Evolutionary conservation across 2,113 vertebrate genomes (phyloP).

Genomic region (Macquaria ambigua): DNA sequence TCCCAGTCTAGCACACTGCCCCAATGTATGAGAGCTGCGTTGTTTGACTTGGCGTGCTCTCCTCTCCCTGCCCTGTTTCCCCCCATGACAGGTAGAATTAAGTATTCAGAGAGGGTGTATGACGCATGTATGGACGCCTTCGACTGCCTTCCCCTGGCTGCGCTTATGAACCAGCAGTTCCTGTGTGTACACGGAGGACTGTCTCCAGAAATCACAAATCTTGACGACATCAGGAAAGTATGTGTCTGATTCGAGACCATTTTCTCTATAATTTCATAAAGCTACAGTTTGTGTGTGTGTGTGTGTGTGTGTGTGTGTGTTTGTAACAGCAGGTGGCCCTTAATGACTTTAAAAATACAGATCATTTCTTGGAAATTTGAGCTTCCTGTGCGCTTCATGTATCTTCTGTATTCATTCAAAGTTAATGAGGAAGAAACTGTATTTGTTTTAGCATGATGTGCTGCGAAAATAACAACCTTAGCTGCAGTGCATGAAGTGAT

Average conservation of each 20-base stretch:
- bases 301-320: constrained; percentile 8
- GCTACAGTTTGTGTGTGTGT: background rate
- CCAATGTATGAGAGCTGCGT: constrained; percentile 50
- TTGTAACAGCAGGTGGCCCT: constrained; percentile 21
- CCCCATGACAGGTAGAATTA: constrained; percentile 95
- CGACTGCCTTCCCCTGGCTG: constrained; percentile 98
- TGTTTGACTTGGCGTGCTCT: constrained; percentile 74
- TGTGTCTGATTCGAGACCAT: constrained; percentile 74
- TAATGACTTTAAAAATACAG: constrained; percentile 32
- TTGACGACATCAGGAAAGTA: constrained; percentile 99
- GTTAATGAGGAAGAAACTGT: constrained; percentile 24
- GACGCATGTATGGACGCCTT: constrained; percentile 99
- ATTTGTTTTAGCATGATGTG: constrained; percentile 35
- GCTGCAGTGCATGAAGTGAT: constrained; percentile 27
- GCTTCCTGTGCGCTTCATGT: constrained; percentile 14
- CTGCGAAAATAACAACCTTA: constrained; percentile 41
- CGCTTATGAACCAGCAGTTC: constrained; percentile 99
- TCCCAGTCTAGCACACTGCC: constrained; percentile 48
- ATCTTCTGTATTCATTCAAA: constrained; percentile 30
- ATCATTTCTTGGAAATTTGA: constrained; percentile 21
- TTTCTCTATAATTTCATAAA: constrained; percentile 41
- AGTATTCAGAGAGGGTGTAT: constrained; percentile 98
- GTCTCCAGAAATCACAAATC: constrained; percentile 98
- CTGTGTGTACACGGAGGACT: constrained; percentile 97
- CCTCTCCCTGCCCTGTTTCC: constrained; percentile 49